Percentiles rank a stretch among this genome's conserved stretches.
Evolutionary conservation across 2,113 vertebrate species (phyloP).

Genomic region (Pao palembangensis): DNA sequence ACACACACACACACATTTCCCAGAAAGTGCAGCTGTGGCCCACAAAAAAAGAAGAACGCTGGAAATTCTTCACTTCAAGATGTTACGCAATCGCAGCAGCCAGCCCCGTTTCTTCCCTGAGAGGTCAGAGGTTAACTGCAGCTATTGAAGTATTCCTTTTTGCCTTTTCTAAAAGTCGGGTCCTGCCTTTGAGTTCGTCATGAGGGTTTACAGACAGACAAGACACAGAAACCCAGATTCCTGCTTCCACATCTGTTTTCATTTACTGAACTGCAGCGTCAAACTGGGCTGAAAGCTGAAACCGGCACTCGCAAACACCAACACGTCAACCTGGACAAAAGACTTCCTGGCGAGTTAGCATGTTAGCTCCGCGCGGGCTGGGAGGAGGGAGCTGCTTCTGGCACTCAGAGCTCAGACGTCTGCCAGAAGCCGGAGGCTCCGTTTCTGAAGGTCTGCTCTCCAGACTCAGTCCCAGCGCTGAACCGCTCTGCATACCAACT

Average conservation of each 20-base stretch:
- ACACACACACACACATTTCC: too few relatives aligned
- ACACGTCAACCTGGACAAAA: conserved; percentile 33
- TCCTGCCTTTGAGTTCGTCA: conserved; percentile 6
- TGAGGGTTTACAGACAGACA: conserved; percentile 11
- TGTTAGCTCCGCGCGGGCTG: conserved; percentile 50
- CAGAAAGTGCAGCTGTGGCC: neutral
- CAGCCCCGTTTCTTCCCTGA: neutral
- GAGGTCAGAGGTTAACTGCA: neutral
- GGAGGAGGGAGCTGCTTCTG: conserved; percentile 60
- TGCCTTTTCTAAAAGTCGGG: too few relatives aligned
- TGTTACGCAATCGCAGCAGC: too few relatives aligned
- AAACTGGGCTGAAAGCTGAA: conserved; percentile 48
- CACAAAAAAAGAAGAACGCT: too few relatives aligned
- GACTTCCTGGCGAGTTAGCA: conserved; percentile 38
- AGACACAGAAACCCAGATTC: conserved; percentile 21
- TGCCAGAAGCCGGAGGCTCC: conserved; percentile 57
- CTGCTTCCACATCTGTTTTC: conserved; percentile 63
- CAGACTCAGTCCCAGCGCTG: conserved; percentile 41
- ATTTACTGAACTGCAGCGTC: conserved; percentile 46
- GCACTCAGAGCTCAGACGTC: conserved; percentile 49
- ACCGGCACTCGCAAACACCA: conserved; percentile 21
- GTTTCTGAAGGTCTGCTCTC: conserved; percentile 53
- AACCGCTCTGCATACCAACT: conserved; percentile 33
- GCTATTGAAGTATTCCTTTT: neutral
- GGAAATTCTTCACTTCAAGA: too few relatives aligned